phyloP scores from a whole-genome alignment of 2,113 vertebrate species.

The Microtus oregoni region DNA sequence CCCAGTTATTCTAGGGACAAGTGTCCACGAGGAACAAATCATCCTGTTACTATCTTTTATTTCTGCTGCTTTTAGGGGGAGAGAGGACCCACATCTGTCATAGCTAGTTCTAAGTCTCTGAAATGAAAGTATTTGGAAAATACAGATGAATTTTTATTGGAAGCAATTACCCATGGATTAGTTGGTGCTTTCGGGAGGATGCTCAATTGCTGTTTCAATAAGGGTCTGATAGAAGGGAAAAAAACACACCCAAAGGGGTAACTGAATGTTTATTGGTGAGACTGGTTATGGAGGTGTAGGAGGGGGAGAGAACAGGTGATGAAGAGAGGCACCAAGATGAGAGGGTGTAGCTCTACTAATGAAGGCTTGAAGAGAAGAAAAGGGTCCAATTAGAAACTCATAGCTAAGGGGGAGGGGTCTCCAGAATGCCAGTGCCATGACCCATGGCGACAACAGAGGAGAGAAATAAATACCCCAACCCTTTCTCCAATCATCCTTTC shows the following conservation, averaged over 20 bases:
- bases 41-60: conserved; percentile 18
- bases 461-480: neutral
- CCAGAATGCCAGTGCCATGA: neutral
- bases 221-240: neutral
- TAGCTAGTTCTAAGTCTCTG: neutral
- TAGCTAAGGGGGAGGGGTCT: neutral
- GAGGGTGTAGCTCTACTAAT: neutral
- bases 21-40: conserved; percentile 65
- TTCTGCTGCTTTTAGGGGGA: conserved; percentile 4
- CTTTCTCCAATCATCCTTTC: neutral
- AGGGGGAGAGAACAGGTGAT: neutral
- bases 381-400: neutral
- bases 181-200: too few relatives aligned
- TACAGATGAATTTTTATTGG: conserved; percentile 19
- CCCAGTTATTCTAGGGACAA: conserved; percentile 46
- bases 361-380: neutral
- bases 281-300: neutral
- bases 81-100: neutral
- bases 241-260: neutral
- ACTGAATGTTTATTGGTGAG: neutral
- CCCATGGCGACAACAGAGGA: neutral
- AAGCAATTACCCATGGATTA: conserved; percentile 1
- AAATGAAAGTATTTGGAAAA: conserved; percentile 27
- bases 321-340: neutral
- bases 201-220: neutral